Percentiles rank a stretch among this genome's conserved stretches.
Evolutionary conservation across 2,797 vertebrate genomes (phyloP).

Genomic region (Manis crassicaudata): DNA sequence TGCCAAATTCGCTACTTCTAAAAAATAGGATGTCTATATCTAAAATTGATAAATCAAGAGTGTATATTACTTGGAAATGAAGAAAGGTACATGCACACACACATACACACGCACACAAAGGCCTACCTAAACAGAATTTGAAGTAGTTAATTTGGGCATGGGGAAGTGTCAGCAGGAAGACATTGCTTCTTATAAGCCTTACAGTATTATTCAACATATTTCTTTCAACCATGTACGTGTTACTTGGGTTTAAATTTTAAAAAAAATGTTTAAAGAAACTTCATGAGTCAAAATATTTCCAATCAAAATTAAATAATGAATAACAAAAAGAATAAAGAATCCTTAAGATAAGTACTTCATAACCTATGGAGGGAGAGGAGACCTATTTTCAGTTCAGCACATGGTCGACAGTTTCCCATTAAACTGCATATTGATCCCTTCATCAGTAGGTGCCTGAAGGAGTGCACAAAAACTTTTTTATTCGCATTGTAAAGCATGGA

Average conservation of each 20-base stretch:
- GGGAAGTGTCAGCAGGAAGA: background rate
- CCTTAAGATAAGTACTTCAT: background rate
- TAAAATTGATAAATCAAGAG: slow-evolving; percentile 20
- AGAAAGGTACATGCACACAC: background rate
- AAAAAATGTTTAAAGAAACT: background rate
- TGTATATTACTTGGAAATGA: background rate
- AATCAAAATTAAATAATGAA: slow-evolving; percentile 7
- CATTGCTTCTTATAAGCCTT: background rate
- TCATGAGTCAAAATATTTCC: background rate
- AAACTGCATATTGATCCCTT: background rate
- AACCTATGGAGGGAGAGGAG: background rate
- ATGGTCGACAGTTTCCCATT: background rate
- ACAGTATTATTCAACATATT: background rate
- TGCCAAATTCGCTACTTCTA: background rate
- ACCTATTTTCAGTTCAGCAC: background rate
- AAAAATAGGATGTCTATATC: background rate
- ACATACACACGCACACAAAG: background rate
- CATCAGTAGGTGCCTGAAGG: background rate
- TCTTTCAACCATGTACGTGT: background rate
- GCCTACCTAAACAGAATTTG: background rate
- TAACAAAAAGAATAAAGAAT: background rate
- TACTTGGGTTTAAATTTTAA: background rate
- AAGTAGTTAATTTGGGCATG: background rate
- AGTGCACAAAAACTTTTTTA: background rate
- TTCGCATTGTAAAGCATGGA: background rate